Evolutionary conservation across 2,888 invertebrate genomes (phyloP).

Genomic region (Nymphalis c-album): DNA sequence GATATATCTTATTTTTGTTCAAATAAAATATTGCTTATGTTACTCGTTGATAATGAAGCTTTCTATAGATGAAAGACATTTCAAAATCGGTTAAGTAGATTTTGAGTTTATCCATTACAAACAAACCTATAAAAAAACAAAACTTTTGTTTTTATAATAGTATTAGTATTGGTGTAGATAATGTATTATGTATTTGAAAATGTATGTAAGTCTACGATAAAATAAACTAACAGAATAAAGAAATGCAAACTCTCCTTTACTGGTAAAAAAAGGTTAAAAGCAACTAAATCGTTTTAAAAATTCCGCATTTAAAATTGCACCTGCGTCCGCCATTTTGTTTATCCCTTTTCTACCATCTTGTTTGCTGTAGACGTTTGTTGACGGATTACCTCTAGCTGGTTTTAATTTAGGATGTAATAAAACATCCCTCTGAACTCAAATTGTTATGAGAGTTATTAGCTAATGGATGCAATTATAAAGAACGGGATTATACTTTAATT

Average conservation of each 20-base stretch:
- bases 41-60: neutral
- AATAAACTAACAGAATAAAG: slow-evolving; percentile 30
- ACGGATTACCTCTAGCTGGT: slow-evolving; percentile 68
- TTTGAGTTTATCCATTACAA: no score
- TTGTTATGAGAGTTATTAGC: slow-evolving; percentile 70
- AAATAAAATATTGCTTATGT: no score
- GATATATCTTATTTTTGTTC: no score
- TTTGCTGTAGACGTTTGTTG: slow-evolving; percentile 48
- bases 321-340: slow-evolving; percentile 64
- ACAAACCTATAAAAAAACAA: no score
- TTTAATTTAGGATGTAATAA: slow-evolving; percentile 66
- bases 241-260: slow-evolving; percentile 38
- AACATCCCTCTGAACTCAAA: slow-evolving; percentile 64
- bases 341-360: slow-evolving; percentile 46
- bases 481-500: slow-evolving; percentile 72
- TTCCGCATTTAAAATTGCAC: slow-evolving; percentile 58
- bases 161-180: no score
- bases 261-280: slow-evolving; percentile 8
- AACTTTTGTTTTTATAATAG: neutral
- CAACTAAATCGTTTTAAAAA: slow-evolving; percentile 34
- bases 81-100: no score
- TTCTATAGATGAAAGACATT: no score
- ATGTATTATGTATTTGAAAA: neutral
- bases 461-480: slow-evolving; percentile 71
- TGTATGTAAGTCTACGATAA: slow-evolving; percentile 25